Evolutionary conservation across 2,797 vertebrate genomes (phyloP), one percentile per base, ranked within the genome.

Genomic region (Distichodus sexfasciatus): DNA sequence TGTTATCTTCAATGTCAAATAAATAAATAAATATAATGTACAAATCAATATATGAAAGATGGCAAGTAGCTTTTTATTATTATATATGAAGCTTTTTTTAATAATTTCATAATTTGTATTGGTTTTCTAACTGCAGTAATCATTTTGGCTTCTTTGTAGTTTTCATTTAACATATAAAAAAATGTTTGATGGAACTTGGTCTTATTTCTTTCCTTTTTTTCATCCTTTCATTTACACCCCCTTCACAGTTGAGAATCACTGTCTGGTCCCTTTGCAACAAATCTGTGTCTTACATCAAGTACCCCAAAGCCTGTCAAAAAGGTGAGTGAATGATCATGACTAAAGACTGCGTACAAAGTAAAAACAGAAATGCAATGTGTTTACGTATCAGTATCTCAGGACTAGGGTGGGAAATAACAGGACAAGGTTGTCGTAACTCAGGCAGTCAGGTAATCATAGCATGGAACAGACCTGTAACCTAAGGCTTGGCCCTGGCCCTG

Each of bases 211-310:
- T n/a, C n/a, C n/a, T n/a, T n/a, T n/a, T n/a, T n/a, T n/a, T n/a
- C n/a, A n/a, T n/a, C n/a, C n/a, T n/a, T n/a, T n/a, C n/a, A n/a
- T n/a, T n/a, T n/a, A n/a, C n/a, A n/a, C n/a, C n/a, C 67, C 46
- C 47, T 44, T 71, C 40, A 75, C 92, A 99, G 97, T 91, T 99
- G 81, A 92, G 97, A 81, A 86, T 98, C 86, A 99, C 97, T 0
- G 94, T 99, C 82, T 99, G 97, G 97, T 99, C 97, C 62, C 77
- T 99, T 79, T 97, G 97, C 85, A 97, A 94, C 3, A 99, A 99
- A 81, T 96, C 96, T 0, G 95, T 99, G 17, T 99, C 96, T 33
- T 99, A 97, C 87, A 99, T 99, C 88, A 99, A 98, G 79, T 95
- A 98, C 78, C 97, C 97, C 50, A 99, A 99, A 83, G 91, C 94